Evolutionary conservation across 2,888 invertebrate genomes (phyloP).

Genomic region (Furcula furcula): DNA sequence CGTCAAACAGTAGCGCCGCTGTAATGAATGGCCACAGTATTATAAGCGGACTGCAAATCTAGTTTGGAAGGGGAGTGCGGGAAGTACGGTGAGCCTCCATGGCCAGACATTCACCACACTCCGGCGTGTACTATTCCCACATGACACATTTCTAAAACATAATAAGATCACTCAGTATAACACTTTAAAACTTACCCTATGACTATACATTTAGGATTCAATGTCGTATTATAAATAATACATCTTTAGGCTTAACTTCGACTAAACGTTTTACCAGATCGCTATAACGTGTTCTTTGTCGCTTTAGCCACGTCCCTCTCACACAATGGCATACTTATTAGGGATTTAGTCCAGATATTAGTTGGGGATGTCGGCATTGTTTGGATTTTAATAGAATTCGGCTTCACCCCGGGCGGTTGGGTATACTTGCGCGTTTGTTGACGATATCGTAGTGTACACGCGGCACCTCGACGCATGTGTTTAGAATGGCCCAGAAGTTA

Average conservation of each 20-base stretch:
- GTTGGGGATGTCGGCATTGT: slow-evolving; percentile 80
- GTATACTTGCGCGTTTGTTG: slow-evolving; percentile 45
- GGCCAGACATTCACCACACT: slow-evolving; percentile 80
- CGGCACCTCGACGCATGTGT: slow-evolving; percentile 48
- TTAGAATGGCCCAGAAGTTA: slow-evolving; percentile 41
- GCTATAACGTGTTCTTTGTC: slow-evolving; percentile 81
- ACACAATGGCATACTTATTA: slow-evolving; percentile 82
- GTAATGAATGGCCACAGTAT: slow-evolving; percentile 75
- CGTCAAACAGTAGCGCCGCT: slow-evolving; percentile 67
- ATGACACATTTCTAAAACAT: slow-evolving; percentile 30
- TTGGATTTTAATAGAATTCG: slow-evolving; percentile 80
- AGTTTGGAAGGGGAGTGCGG: slow-evolving; percentile 78
- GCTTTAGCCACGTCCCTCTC: slow-evolving; percentile 77
- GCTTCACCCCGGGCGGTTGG: slow-evolving; percentile 70
- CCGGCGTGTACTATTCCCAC: slow-evolving; percentile 65
- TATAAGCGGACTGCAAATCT: slow-evolving; percentile 79
- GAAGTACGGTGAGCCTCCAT: slow-evolving; percentile 79
- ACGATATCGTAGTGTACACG: slow-evolving; percentile 40
- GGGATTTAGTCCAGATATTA: slow-evolving; percentile 82
- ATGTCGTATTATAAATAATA: slow-evolving; percentile 12
- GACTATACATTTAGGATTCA: slow-evolving; percentile 5
- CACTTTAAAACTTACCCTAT: slow-evolving; percentile 27
- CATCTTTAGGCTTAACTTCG: slow-evolving; percentile 11
- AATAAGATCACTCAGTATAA: slow-evolving; percentile 24
- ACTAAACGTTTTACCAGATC: slow-evolving; percentile 50